Evolutionary conservation across 2,888 invertebrate species (phyloP).

Genomic region (Platycheirus rosarum): DNA sequence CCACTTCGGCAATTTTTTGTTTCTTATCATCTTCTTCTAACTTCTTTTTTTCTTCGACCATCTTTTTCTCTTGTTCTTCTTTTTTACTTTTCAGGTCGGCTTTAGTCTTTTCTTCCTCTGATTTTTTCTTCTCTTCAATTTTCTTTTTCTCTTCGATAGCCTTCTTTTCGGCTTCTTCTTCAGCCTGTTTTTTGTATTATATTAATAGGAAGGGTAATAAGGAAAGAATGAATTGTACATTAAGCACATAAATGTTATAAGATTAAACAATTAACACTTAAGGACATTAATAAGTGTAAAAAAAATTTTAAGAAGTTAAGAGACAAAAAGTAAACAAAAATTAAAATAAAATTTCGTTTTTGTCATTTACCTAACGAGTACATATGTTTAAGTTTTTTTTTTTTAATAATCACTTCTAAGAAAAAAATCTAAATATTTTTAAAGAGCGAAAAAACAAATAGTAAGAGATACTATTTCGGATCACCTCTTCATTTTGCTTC

Average conservation of each 20-base stretch:
- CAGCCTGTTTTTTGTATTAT: slow-evolving; percentile 64
- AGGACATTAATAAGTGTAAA: too few relatives aligned
- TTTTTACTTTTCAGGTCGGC: slow-evolving; percentile 75
- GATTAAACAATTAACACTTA: too few relatives aligned
- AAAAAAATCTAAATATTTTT: slow-evolving; percentile 13
- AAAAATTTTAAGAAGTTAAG: too few relatives aligned
- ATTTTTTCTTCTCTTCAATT: slow-evolving; percentile 31
- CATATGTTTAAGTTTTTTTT: too few relatives aligned
- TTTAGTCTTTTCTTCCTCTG: slow-evolving; percentile 44
- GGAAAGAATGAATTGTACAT: too few relatives aligned
- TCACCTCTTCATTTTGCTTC: slow-evolving; percentile 76
- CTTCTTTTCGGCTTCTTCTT: slow-evolving; percentile 82
- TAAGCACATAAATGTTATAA: too few relatives aligned
- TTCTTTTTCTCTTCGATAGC: slow-evolving; percentile 81
- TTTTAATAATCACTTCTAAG: slow-evolving; percentile 47
- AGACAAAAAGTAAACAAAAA: too few relatives aligned
- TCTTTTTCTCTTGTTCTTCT: slow-evolving; percentile 79
- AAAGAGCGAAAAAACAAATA: slow-evolving; percentile 6
- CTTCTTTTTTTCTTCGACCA: slow-evolving; percentile 82
- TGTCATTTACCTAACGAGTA: too few relatives aligned
- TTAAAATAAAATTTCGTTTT: too few relatives aligned
- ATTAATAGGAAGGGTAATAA: slow-evolving; percentile 6
- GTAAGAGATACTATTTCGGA: slow-evolving; percentile 71
- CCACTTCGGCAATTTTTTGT: slow-evolving; percentile 36
- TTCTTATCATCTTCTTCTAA: too few relatives aligned